Evolutionary conservation across 2,113 vertebrate species (phyloP).

Genomic region (Sterrhoptilus dennistouni): DNA sequence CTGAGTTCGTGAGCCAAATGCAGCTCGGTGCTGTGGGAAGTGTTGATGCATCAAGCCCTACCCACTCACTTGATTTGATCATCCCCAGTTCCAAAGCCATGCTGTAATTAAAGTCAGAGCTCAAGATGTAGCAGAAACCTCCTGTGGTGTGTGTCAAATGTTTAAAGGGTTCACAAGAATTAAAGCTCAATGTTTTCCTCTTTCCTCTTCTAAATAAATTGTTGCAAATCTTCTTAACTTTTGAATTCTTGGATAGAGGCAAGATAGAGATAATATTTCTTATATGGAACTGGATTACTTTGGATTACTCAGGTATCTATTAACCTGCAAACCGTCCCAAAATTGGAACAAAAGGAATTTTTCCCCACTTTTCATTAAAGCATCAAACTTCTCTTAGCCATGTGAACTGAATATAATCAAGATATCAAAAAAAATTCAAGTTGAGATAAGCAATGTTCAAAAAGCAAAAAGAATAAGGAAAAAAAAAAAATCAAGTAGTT

Average conservation of each 20-base stretch:
- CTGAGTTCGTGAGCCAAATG: background rate
- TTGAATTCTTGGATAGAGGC: background rate
- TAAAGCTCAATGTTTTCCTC: background rate
- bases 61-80: background rate
- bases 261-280: too few species aligned
- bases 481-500: background rate
- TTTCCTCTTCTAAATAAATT: background rate
- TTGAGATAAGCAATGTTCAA: background rate
- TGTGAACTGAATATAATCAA: background rate
- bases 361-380: background rate
- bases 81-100: background rate
- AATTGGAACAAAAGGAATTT: background rate
- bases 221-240: background rate
- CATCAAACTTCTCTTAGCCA: background rate
- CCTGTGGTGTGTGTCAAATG: background rate
- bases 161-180: background rate
- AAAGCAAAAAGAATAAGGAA: background rate
- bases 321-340: background rate
- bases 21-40: background rate
- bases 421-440: background rate
- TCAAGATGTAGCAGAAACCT: background rate
- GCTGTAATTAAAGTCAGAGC: background rate
- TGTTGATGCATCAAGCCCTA: background rate
- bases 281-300: background rate
- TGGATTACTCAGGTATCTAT: background rate